These are phyloP conservation scores for Pristionchus maxplancki DNA, from an alignment of 2,888 invertebrate genomes.

Conservation along the genomic window DNA sequence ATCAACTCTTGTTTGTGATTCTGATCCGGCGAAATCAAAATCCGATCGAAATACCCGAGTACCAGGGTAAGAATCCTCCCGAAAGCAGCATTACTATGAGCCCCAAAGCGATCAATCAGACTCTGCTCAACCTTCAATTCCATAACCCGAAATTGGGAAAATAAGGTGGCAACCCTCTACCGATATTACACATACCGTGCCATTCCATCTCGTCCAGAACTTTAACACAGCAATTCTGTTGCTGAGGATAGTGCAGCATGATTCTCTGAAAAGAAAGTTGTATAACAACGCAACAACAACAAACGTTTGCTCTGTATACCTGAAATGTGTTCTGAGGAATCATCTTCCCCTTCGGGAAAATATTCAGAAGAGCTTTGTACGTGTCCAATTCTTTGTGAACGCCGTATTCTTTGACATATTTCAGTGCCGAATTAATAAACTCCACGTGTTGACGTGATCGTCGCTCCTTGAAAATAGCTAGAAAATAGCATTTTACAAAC, in stretches of 20 bases:
- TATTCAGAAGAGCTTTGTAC: conserved; percentile 78
- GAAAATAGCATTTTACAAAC: conserved; percentile 47
- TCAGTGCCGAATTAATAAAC: conserved; percentile 92
- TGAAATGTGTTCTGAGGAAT: conserved; percentile 84
- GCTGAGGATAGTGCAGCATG: conserved; percentile 94
- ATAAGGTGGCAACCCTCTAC: too few relatives aligned
- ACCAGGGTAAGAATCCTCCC: too few relatives aligned
- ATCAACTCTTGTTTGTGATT: too few relatives aligned
- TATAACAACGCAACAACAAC: too few relatives aligned
- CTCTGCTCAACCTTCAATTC: too few relatives aligned
- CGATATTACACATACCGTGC: too few relatives aligned
- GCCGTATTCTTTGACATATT: conserved; percentile 90
- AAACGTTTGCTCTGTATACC: too few relatives aligned
- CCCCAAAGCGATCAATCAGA: too few relatives aligned
- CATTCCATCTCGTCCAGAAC: conserved; percentile 95
- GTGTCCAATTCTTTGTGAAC: conserved; percentile 85
- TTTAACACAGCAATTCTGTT: conserved; percentile 94
- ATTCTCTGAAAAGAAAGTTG: conserved; percentile 88
- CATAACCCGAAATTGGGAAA: too few relatives aligned
- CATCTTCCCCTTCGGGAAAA: conserved; percentile 86
- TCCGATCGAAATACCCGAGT: too few relatives aligned
- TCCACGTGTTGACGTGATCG: conserved; percentile 91
- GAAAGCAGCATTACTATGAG: too few relatives aligned
- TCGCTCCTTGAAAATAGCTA: conserved; percentile 84
- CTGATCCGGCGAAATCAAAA: too few relatives aligned